Percentiles rank a stretch among this genome's conserved stretches.
Evolutionary conservation across 2,797 vertebrate genomes (phyloP).

Genomic region (Pseudocheirus occidentalis): DNA sequence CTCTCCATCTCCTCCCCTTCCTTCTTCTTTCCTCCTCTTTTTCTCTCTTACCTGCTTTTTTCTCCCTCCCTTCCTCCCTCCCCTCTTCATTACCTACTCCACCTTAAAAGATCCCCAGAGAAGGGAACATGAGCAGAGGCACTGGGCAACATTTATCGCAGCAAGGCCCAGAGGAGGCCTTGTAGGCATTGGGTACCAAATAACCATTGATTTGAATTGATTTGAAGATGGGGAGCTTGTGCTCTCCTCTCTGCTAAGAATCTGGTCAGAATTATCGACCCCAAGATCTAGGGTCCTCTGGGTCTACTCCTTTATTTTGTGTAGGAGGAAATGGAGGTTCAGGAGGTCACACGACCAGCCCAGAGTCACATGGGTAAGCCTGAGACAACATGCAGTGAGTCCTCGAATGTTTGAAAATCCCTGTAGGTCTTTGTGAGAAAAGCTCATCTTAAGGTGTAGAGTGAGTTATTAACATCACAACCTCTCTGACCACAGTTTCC

Average conservation of each 20-base stretch:
- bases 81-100: background rate
- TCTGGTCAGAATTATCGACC: background rate
- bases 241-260: background rate
- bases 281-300: background rate
- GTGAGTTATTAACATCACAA: background rate
- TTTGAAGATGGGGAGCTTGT: background rate
- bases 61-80: background rate
- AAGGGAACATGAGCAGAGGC: background rate
- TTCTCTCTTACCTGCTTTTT: too few species aligned
- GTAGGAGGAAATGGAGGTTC: background rate
- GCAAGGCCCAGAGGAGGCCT: background rate
- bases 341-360: background rate
- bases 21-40: too few species aligned
- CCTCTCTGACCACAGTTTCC: background rate
- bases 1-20: too few species aligned
- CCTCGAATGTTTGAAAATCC: background rate
- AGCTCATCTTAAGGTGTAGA: background rate
- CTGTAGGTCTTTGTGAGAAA: background rate
- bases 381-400: background rate
- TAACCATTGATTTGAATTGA: background rate
- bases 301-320: background rate
- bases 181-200: background rate
- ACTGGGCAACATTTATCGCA: background rate
- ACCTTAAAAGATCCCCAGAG: too few species aligned
- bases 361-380: background rate